Evolutionary conservation across 2,888 invertebrate genomes (phyloP).

Genomic region (Nemurella pictetii): DNA sequence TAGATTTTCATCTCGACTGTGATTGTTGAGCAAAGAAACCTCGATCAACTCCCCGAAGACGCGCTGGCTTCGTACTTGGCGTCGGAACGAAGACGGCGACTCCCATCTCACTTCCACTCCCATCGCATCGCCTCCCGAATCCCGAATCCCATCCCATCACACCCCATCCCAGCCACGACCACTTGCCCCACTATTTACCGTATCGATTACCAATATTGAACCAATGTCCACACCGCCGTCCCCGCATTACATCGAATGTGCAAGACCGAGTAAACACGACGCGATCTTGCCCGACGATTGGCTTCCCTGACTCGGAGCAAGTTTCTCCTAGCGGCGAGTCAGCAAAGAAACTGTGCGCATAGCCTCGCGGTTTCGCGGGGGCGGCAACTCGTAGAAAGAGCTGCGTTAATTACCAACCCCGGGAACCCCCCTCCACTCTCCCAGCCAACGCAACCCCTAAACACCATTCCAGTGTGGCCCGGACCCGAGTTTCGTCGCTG

Average conservation of each 20-base stretch:
- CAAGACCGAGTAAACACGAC: neutral
- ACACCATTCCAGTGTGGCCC: neutral
- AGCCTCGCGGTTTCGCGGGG: neutral
- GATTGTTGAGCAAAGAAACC: slow-evolving; percentile 30
- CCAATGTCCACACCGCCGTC: slow-evolving; percentile 14
- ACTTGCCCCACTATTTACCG: slow-evolving; percentile 15
- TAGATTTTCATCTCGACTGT: slow-evolving; percentile 13
- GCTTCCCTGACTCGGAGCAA: neutral
- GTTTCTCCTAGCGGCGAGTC: neutral
- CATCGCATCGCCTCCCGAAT: too few relatives aligned
- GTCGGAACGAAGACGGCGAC: neutral
- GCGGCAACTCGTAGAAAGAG: neutral
- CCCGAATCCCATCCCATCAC: neutral
- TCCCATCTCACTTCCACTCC: neutral
- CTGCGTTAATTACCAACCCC: slow-evolving; percentile 14
- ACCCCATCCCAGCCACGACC: neutral
- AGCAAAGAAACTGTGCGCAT: slow-evolving; percentile 15
- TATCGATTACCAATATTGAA: slow-evolving; percentile 33
- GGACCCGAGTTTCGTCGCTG: neutral
- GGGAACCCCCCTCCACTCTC: neutral
- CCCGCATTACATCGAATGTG: slow-evolving; percentile 1
- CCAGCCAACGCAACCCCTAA: neutral
- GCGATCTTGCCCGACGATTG: neutral
- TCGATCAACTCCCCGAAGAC: slow-evolving; percentile 1
- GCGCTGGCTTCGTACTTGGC: neutral